Evolutionary conservation across 1,140 invertebrate species (phyloP), one percentile per base, ranked within the genome.

Genomic region (Lepidurus couesii): DNA sequence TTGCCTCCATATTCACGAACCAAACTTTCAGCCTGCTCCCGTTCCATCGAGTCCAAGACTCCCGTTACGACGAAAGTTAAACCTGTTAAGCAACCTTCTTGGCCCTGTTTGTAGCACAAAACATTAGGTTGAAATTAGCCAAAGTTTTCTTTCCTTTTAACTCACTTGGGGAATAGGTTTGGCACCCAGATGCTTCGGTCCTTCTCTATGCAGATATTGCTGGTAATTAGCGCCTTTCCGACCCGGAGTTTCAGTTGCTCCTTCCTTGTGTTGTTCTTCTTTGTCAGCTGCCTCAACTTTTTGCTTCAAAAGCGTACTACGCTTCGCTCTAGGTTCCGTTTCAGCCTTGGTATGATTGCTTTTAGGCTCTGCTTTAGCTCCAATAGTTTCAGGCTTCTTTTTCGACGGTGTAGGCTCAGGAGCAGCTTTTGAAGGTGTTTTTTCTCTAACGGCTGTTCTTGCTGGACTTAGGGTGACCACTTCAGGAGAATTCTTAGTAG

Each of bases 11-110:
- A 93, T 81, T 91, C 90, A 79, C 89, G 90, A 42, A 97, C 90
- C 11, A 95, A 84, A 26, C 88, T 88, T 73, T 89, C 88, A 26
- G 90, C 89, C 82, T 96, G 94, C 44, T 95, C 92, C 44, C 92
- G 87, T 83, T 96, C 94, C 81, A 98, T 87, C 0, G 93, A 95
- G 83, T 97, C 95, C 11, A 96, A 86, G 7, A 97, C 92, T 26
- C 96, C 96, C 79, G 94, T 96, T 73, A 95, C 85, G 9, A 97
- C 85, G 84, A 98, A 96, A 42, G 89, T 92, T 80, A 93, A 84
- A 77, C 92, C 91, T 76, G 89, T 88, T 5, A 97, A 84, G 83
- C 94, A 95, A 83, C 90, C 87, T 26, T 91, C 88, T 78, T 88
- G 87, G 44, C 94, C 94, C 90, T 93, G 78, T 53, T 77, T 34